Evolutionary conservation across 30 jellyfish, hydroid and myxozoan genomes (phyloP).

Genomic region (Hydractinia echinata): DNA sequence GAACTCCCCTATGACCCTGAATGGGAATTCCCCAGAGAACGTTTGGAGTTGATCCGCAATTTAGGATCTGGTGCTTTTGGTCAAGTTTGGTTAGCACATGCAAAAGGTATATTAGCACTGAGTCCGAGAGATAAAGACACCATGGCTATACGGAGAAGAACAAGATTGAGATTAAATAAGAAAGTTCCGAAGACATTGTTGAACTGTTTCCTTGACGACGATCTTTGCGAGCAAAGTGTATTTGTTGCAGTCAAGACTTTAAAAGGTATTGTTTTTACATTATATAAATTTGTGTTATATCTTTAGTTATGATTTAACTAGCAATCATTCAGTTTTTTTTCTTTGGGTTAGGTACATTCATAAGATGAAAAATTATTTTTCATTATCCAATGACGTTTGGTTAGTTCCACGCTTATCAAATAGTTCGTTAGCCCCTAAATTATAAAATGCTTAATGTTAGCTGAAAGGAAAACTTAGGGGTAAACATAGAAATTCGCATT

Average conservation of each 20-base stretch:
- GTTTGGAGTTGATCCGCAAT: slow-evolving; percentile 48
- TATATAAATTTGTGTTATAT: no score
- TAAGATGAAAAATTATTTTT: no score
- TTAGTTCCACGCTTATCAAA: no score
- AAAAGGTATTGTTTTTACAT: slow-evolving; percentile 16
- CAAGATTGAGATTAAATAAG: slow-evolving; percentile 15
- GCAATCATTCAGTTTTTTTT: no score
- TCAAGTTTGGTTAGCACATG: slow-evolving; percentile 90
- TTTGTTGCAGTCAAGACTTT: slow-evolving; percentile 50
- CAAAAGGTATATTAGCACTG: slow-evolving; percentile 70
- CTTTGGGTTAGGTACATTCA: no score
- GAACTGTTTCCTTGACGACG: slow-evolving; percentile 32
- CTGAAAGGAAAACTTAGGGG: no score
- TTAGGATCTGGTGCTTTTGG: slow-evolving; percentile 98
- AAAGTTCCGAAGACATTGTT: slow-evolving; percentile 19
- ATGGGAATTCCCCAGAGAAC: slow-evolving; percentile 98
- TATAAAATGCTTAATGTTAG: no score
- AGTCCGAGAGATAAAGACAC: slow-evolving; percentile 36
- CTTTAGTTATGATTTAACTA: no score
- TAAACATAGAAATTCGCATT: no score
- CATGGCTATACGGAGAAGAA: slow-evolving; percentile 31
- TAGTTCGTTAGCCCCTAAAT: no score
- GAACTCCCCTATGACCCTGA: slow-evolving; percentile 86
- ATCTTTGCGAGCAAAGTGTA: slow-evolving; percentile 16
- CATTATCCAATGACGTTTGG: no score